These are phyloP conservation scores for Onychomys torridus DNA, from an alignment of 2,797 vertebrate genomes.

Conservation along the genomic window DNA sequence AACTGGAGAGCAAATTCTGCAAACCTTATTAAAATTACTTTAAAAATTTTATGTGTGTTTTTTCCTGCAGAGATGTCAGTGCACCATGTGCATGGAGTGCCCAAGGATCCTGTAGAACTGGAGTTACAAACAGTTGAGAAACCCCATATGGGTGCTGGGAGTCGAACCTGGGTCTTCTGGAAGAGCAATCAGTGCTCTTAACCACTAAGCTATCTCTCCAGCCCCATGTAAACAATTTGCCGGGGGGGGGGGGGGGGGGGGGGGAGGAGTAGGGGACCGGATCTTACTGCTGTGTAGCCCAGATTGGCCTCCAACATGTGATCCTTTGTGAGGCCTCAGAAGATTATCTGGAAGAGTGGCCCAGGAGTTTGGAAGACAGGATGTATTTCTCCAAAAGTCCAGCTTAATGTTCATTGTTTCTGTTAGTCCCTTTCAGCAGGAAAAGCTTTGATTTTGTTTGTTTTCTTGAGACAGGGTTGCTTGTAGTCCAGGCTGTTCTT, in stretches of 20 bases:
- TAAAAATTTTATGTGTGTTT: no score
- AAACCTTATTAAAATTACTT: not conserved
- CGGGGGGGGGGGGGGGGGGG: no score
- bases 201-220: no score
- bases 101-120: no score
- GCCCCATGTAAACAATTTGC: no score
- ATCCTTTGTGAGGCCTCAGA: not conserved
- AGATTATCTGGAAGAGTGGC: constrained; percentile 61
- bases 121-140: no score
- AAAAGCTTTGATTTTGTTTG: not conserved
- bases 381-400: constrained; percentile 18
- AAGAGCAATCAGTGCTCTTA: no score
- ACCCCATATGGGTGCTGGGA: no score
- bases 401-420: not conserved
- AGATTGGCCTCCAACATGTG: not conserved
- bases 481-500: not conserved
- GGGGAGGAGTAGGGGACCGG: no score
- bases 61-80: no score
- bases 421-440: constrained; percentile 36
- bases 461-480: not conserved
- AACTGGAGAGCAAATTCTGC: not conserved
- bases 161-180: no score
- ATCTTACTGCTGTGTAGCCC: not conserved
- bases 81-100: no score
- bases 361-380: not conserved